These are phyloP conservation scores for Eciton burchellii DNA, from an alignment of 1,140 invertebrate genomes.

Conservation along the genomic window DNA sequence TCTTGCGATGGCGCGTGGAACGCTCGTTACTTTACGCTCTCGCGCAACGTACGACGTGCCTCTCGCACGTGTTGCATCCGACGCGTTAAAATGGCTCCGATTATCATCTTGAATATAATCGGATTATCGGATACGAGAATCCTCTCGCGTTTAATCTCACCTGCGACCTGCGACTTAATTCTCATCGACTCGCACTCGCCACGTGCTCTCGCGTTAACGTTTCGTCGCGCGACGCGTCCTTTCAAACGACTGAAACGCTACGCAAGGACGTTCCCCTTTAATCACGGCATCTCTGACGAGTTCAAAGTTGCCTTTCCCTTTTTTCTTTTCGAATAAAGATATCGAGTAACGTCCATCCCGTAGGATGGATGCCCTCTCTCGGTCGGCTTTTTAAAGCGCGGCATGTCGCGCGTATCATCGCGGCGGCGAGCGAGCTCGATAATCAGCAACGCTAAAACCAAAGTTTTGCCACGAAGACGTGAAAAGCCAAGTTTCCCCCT, in stretches of 20 bases:
- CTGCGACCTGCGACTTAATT: too few species aligned
- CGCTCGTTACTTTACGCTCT: neutral
- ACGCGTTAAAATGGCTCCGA: neutral
- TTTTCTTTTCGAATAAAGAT: neutral
- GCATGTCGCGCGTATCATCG: conserved; percentile 20
- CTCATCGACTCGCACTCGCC: conserved; percentile 44
- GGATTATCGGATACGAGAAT: too few species aligned
- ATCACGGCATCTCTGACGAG: neutral
- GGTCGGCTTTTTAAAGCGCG: neutral
- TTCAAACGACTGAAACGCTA: conserved; percentile 49
- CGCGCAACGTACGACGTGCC: neutral
- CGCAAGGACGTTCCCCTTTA: conserved; percentile 15
- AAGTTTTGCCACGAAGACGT: conserved; percentile 65
- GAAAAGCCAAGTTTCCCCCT: conserved; percentile 55
- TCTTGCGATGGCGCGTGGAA: neutral
- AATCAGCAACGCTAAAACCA: conserved; percentile 64
- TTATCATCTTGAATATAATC: conserved; percentile 5
- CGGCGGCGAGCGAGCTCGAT: conserved; percentile 64
- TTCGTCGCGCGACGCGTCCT: conserved; percentile 52
- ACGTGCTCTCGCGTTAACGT: conserved; percentile 55
- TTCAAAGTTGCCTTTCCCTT: neutral
- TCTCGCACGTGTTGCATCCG: neutral
- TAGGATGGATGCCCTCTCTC: too few species aligned
- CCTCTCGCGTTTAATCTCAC: conserved; percentile 64
- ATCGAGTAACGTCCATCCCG: neutral